Base-by-base conservation (phyloP, 2,113 vertebrate species). In the Embiotoca jacksoni region DNA sequence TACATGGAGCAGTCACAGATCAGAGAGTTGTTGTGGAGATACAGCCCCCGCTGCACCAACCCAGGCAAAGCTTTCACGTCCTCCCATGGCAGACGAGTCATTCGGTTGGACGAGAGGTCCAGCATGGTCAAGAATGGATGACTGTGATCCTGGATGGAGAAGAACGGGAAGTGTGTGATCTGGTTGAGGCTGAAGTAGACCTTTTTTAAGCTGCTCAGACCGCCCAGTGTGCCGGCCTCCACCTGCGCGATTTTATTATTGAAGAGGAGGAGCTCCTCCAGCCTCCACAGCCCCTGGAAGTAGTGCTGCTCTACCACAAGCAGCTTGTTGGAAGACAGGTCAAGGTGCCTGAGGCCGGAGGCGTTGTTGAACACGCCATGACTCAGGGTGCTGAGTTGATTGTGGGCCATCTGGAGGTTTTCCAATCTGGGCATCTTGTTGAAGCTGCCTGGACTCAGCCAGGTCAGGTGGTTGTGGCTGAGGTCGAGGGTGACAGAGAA, bases 121-220 rank as follows among this genome's bases (percentile, higher is more conserved):
- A 99, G 90, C 6, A 95, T 96, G 70, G 90, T 94, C 39, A 99
- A 91, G 63, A 94, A 94, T 33, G 96, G 93, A 68, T 95, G 95
- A 41, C 91, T 96, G 81, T 96, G 94, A 58, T 95, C 93, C 35
- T 94, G 95, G 86, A 99, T 93, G 0, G 94, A 92, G 50, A 89
- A 90, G 85, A 99, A 97, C 0, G 98, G 97, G 87, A 99, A 99
- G 71, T 95, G 82, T 0, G 95, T 97, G 75, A 99, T 91, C 74
- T 93, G 95, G 91, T 99, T 99, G 86, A 97, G 93, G 89, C 98
- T 99, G 77, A 99, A 86, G 88, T 99, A 99, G 80, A 95, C 94
- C 81, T 96, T 98, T 13, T 92, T 92, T 77, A 99, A 82, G 7
- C 92, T 94, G 5, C 93, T 88, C 39, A 99, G 94, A 7, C 93